Evolutionary conservation across 1,140 invertebrate species (phyloP).

Genomic region (Caenorhabditis inopinata): DNA sequence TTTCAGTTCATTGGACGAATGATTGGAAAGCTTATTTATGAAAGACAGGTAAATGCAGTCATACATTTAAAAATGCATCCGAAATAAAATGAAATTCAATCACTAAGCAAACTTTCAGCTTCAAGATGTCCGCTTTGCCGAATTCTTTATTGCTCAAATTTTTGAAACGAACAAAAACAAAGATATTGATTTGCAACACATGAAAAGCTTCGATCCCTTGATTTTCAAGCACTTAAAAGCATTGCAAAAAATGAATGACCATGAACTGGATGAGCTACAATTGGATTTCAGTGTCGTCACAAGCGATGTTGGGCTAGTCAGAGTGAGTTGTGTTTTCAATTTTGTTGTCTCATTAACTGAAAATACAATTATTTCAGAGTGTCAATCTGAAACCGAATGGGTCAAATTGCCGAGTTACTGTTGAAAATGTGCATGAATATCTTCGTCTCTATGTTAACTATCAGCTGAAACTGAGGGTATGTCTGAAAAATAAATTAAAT

Average conservation of each 20-base stretch:
- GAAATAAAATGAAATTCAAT: no score
- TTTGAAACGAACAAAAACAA: neutral
- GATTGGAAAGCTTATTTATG: slow-evolving; percentile 34
- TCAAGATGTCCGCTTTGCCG: slow-evolving; percentile 40
- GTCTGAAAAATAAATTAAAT: neutral
- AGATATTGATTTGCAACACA: slow-evolving; percentile 35
- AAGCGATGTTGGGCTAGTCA: slow-evolving; percentile 4
- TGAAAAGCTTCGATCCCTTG: slow-evolving; percentile 34
- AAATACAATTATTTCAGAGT: neutral
- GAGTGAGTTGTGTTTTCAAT: neutral
- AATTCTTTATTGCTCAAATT: slow-evolving; percentile 39
- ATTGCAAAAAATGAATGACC: neutral
- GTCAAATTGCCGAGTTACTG: slow-evolving; percentile 29
- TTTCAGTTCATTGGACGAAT: slow-evolving; percentile 42
- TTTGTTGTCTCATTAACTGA: neutral
- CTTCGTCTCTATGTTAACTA: slow-evolving; percentile 38
- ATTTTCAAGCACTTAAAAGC: slow-evolving; percentile 31
- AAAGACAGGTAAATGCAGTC: neutral
- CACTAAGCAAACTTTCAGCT: neutral
- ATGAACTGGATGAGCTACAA: slow-evolving; percentile 15
- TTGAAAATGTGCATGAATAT: slow-evolving; percentile 28
- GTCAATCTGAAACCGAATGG: slow-evolving; percentile 40
- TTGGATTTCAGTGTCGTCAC: slow-evolving; percentile 40
- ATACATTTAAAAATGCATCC: no score
- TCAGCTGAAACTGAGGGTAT: slow-evolving; percentile 26